Base-by-base conservation (phyloP, 2,888 invertebrate species). In the Ennomos fuscantarius region DNA sequence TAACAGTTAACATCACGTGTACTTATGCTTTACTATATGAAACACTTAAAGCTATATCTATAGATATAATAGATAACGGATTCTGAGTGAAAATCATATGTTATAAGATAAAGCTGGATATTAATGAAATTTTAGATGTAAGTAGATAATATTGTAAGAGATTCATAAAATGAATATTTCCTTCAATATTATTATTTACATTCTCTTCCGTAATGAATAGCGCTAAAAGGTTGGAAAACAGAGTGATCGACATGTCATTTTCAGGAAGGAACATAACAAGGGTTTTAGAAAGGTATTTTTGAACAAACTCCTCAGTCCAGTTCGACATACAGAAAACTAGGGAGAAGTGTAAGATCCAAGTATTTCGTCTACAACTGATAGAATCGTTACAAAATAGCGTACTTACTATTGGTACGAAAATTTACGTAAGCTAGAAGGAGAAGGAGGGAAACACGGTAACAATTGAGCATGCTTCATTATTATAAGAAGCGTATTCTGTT, bases 31-130 rank as follows among this genome's bases (percentile, higher is more conserved):
- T 84, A 80, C 78, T 74, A 81, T 79, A 79, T 78, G 77, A 78
- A 86, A 92, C 91, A 92, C 89, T 90, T 90, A 92, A 91, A 92
- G 91, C 92, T 92, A 90, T 85, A 89, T 51, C 90, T 90, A 89
- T 84, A 72, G 69, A 78, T 79, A 81, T 74, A 69, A 49, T 50
- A 62, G 69, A 65, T 45, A 65, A 58, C 74, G 72, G 76, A 80
- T 81, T 84, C 81, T 86, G 89, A 89, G 88, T 86, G 57, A 63
- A 60, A 56, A 51, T 6, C 24, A 5, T 24, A 24, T 6, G 6
- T 5, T 24, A 24, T 3, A 6, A 24, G 5, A 24, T 15, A 6
- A 24, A 24, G 24, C 6, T 24, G 24, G 6, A 24, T 24, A 24
- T 24, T 6, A 5, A 3, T 6, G 6, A 24, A 24, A 24, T 24